Percentiles rank a stretch among this genome's conserved stretches.
Evolutionary conservation across 2,888 invertebrate species (phyloP).

Genomic region (Hydrotaea cyrtoneurina): DNA sequence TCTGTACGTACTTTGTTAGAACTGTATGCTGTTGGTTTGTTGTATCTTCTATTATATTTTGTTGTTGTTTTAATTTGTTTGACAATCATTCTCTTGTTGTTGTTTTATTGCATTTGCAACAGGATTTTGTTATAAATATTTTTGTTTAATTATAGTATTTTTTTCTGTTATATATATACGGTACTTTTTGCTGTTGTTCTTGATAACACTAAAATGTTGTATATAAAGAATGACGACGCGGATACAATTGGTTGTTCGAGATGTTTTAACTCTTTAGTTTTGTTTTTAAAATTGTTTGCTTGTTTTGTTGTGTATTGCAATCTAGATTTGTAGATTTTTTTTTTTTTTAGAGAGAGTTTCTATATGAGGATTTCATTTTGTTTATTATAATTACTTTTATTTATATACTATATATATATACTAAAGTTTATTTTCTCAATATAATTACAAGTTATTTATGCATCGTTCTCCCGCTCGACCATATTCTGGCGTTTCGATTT

Average conservation of each 20-base stretch:
- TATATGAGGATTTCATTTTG: conserved; percentile 61
- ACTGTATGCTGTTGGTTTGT: conserved; percentile 34
- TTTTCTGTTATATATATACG: conserved; percentile 53
- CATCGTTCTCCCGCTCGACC: not conserved
- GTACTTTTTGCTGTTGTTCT: conserved; percentile 47
- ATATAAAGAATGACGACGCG: conserved; percentile 40
- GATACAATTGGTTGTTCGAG: not conserved
- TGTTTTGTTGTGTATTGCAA: conserved; percentile 46
- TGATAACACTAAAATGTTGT: conserved; percentile 49
- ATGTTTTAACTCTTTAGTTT: not conserved
- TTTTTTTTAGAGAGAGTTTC: conserved; percentile 51
- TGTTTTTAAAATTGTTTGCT: conserved; percentile 1
- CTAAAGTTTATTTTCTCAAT: conserved; percentile 50
- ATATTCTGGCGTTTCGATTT: not conserved
- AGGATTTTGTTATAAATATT: conserved; percentile 37
- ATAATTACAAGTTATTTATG: conserved; percentile 57
- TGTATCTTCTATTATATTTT: not conserved
- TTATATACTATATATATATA: conserved; percentile 40
- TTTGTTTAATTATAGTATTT: conserved; percentile 25
- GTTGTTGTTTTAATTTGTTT: conserved; percentile 7
- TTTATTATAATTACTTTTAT: conserved; percentile 27
- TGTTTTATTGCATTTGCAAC: conserved; percentile 34
- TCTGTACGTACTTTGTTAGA: conserved; percentile 52
- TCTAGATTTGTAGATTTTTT: conserved; percentile 31
- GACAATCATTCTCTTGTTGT: conserved; percentile 45